Evolutionary conservation across 2,113 vertebrate species (phyloP).

Genomic region (Hemiprocne comata): DNA sequence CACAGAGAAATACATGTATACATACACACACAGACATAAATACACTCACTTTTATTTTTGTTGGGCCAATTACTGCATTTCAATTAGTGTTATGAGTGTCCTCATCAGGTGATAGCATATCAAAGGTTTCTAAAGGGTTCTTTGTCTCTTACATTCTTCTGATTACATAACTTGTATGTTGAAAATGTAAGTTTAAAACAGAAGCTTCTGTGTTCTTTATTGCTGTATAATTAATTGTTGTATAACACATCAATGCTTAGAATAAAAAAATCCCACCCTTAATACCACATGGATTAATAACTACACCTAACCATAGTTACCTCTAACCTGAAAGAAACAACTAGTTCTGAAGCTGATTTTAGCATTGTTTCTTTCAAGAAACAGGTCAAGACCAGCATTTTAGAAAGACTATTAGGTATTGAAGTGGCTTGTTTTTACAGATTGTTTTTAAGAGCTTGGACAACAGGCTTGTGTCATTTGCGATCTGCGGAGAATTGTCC

Average conservation of each 20-base stretch:
- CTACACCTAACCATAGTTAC: background rate
- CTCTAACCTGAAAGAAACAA: background rate
- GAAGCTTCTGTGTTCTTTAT: background rate
- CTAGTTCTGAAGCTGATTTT: background rate
- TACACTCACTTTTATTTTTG: background rate
- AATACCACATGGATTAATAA: background rate
- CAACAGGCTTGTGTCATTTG: too few species aligned
- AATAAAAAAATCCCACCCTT: background rate
- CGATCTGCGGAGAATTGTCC: too few species aligned
- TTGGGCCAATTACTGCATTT: background rate
- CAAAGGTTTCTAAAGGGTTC: background rate
- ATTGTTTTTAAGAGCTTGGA: background rate
- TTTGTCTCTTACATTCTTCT: background rate
- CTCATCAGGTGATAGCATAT: background rate
- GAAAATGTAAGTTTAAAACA: background rate
- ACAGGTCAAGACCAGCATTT: background rate
- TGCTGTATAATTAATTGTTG: too few species aligned
- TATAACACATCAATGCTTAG: background rate
- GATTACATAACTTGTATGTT: background rate
- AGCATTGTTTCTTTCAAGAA: background rate
- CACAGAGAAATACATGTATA: too few species aligned
- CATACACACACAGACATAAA: too few species aligned
- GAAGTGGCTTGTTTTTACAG: background rate
- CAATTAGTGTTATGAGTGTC: background rate
- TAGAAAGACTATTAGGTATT: background rate